These are phyloP conservation scores for Psophia crepitans DNA, from an alignment of 2,113 vertebrate species.

Conservation along the genomic window DNA sequence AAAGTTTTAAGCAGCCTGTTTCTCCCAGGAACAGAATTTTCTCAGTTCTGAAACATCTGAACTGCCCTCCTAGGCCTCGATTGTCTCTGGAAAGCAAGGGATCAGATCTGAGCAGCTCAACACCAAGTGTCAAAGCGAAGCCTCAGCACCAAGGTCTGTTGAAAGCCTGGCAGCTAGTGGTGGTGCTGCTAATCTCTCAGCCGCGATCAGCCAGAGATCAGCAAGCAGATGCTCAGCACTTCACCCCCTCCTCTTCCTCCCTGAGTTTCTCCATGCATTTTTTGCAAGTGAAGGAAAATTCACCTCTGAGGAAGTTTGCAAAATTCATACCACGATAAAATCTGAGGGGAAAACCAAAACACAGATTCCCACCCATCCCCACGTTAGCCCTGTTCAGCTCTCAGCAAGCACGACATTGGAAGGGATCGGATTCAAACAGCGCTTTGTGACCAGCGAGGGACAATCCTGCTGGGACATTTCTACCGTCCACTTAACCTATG, in stretches of 20 bases:
- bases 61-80: not conserved
- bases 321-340: not conserved
- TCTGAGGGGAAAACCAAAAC: not conserved
- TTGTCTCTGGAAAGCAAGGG: not conserved
- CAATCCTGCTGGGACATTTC: not conserved
- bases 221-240: not conserved
- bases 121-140: not conserved
- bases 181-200: not conserved
- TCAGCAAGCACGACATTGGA: not conserved
- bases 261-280: not conserved
- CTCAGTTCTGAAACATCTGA: not conserved
- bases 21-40: not conserved
- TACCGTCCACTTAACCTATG: not conserved
- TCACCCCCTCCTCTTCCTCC: not conserved
- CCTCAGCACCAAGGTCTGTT: not conserved
- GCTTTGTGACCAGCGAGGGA: not conserved
- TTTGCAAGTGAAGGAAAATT: not conserved
- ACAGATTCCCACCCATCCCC: not conserved
- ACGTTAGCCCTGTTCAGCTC: not conserved
- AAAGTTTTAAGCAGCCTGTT: not conserved
- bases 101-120: not conserved
- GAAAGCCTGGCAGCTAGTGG: not conserved
- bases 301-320: not conserved
- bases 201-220: not conserved
- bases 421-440: not conserved